Evolutionary conservation across 1,140 invertebrate genomes (phyloP).

Genomic region (Penaeus chinensis): DNA sequence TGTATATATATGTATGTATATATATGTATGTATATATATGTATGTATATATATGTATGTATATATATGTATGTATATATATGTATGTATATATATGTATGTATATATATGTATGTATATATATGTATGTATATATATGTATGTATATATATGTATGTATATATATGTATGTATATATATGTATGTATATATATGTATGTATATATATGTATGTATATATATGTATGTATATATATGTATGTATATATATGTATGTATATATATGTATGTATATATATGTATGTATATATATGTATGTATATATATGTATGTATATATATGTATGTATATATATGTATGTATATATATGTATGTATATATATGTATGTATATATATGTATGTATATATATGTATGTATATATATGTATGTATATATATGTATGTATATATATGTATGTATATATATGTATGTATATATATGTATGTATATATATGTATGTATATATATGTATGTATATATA

Average conservation of each 20-base stretch:
- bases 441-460: constrained; percentile 1
- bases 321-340: constrained; percentile 1
- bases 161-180: constrained; percentile 1
- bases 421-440: constrained; percentile 8
- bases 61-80: constrained; percentile 10
- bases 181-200: constrained; percentile 13
- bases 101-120: constrained; percentile 1
- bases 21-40: constrained; percentile 10
- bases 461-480: constrained; percentile 10
- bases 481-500: constrained; percentile 7
- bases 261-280: constrained; percentile 2
- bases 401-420: constrained; percentile 10
- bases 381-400: constrained; percentile 5
- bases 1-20: constrained; percentile 5
- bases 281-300: constrained; percentile 5
- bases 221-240: background rate
- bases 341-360: constrained; percentile 10
- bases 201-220: constrained; percentile 6
- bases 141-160: constrained; percentile 7
- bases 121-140: constrained; percentile 10
- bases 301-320: constrained; percentile 13
- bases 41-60: constrained; percentile 2
- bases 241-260: constrained; percentile 15
- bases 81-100: constrained; percentile 7
- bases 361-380: constrained; percentile 1